A percentile compares a stretch with the other conserved stretches of the same genome.
These are phyloP conservation scores for Branchipolynoe longqiensis DNA, from an alignment of 2,888 invertebrate genomes.

Conservation along the genomic window DNA sequence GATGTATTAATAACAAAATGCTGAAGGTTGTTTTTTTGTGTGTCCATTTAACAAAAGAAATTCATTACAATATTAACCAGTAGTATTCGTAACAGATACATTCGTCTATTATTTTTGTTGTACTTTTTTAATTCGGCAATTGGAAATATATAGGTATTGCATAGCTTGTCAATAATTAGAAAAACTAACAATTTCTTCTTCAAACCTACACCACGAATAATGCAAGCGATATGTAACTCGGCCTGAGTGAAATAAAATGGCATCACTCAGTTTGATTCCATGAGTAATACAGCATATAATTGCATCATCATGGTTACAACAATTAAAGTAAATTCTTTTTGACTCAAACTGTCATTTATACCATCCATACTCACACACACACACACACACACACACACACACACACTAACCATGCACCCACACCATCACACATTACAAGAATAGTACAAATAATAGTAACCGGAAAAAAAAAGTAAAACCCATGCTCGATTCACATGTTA, in stretches of 20 bases:
- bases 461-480: too few species aligned
- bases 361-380: neutral
- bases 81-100: neutral
- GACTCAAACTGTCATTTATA: neutral
- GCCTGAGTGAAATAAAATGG: neutral
- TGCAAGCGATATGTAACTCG: constrained; percentile 14
- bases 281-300: neutral
- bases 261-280: neutral
- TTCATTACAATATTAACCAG: neutral
- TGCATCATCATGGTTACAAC: neutral
- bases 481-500: too few species aligned
- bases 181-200: neutral
- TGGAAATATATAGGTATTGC: neutral
- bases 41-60: too few species aligned
- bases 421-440: neutral
- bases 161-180: neutral
- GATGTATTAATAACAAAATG: too few species aligned
- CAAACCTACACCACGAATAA: neutral
- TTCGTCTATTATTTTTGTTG: neutral
- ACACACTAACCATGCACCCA: neutral
- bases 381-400: constrained; percentile 1
- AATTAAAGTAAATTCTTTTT: neutral
- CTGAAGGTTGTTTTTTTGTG: too few species aligned
- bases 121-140: neutral
- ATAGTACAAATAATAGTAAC: neutral